Evolutionary conservation across 2,113 vertebrate genomes (phyloP).

Genomic region (Phalacrocorax carbo): DNA sequence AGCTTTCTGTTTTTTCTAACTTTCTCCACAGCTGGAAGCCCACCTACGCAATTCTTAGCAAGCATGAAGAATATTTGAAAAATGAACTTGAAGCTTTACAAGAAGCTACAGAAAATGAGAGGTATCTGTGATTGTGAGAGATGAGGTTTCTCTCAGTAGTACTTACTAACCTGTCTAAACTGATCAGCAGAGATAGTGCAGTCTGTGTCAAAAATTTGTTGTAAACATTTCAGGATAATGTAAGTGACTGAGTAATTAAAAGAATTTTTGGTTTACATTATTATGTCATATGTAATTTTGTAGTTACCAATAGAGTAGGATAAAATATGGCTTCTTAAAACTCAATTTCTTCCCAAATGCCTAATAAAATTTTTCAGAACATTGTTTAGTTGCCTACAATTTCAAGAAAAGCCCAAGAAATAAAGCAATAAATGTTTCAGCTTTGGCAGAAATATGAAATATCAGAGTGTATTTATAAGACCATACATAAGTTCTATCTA

Average conservation of each 20-base stretch:
- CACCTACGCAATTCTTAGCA: slow-evolving; percentile 69
- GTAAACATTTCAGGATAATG: not conserved
- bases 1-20: not conserved
- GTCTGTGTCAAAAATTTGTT: not conserved
- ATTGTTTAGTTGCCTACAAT: not conserved
- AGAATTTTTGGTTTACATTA: not conserved
- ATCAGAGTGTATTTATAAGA: not conserved
- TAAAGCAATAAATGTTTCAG: not conserved
- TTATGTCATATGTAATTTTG: not conserved
- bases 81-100: slow-evolving; percentile 55
- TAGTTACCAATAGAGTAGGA: not conserved
- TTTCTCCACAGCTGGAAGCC: slow-evolving; percentile 75
- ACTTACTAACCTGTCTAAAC: not conserved
- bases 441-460: not conserved
- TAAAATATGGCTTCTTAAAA: not conserved
- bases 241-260: not conserved
- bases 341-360: not conserved
- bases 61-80: slow-evolving; percentile 75
- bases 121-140: slow-evolving; percentile 40
- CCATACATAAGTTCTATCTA: not conserved
- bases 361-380: not conserved
- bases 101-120: slow-evolving; percentile 75
- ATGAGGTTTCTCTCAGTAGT: not conserved
- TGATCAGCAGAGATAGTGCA: not conserved
- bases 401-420: not conserved